Evolutionary conservation across 2,113 vertebrate species (phyloP), one percentile per base, ranked within the genome.

Genomic region (Dromas ardeola): DNA sequence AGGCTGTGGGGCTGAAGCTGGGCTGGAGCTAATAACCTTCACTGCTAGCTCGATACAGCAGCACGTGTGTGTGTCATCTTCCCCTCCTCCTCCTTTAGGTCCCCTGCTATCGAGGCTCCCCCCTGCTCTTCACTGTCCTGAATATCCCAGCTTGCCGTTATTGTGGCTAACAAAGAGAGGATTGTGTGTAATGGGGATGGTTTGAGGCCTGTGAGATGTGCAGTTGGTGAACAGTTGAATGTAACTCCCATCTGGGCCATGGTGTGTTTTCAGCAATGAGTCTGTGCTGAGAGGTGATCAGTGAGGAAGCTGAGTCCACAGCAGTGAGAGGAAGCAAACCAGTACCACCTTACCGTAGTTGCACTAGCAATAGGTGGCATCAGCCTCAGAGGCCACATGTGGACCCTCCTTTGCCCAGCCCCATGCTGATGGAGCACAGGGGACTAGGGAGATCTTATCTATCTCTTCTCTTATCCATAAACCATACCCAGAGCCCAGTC

Each of bases 181-280:
- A 58, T 23, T 83, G 9, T 58, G 10, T 1, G 5, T 69, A 14
- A 11, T 16, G 9, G 42, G 29, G 14, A 4, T 69, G 36, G 27
- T 23, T 72, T 72, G 63, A 55, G 56, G 56, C 19, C 23, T 0
- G 0, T 34, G 52, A 86, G 50, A 21, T 43, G 25, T 2, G 6
- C n/a, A 29, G n/a, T 4, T 83, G 61, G 16, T 53, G 50, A 69
- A 25, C 9, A 47, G 58, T 50, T 66, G 21, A 55, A 23, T 13
- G 5, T 55, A 67, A 38, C 30, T 86, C 14, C 2, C 5, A 0
- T 40, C 21, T 45, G 53, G 27, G 21, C 36, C 22, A 10, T 0
- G 0, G 14, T 0, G 0, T 73, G 25, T 61, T 89, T 86, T 43
- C 55, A 45, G 74, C 18, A 36, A 3, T 22, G 42, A 29, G 3